These are phyloP conservation scores for Semotilus atromaculatus DNA, from an alignment of 2,797 vertebrate genomes.

Conservation along the genomic window DNA sequence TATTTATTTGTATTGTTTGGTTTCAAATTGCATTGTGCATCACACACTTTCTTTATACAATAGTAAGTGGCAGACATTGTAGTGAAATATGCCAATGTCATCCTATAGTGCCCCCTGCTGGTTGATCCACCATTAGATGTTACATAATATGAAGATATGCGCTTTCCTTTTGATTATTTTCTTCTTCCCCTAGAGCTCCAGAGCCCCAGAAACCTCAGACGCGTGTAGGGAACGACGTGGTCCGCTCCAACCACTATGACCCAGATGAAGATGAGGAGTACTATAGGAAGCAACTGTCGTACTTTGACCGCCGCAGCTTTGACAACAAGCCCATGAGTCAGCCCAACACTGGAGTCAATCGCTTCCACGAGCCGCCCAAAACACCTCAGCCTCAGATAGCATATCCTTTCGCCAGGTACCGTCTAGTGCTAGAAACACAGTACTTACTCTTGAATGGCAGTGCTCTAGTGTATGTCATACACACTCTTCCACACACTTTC, in stretches of 20 bases:
- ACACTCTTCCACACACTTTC: background rate
- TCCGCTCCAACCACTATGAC: slow-evolving; percentile 92
- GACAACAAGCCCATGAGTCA: slow-evolving; percentile 88
- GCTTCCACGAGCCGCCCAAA: slow-evolving; percentile 86
- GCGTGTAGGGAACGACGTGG: slow-evolving; percentile 87
- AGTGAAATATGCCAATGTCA: background rate
- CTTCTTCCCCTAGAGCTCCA: slow-evolving; percentile 74
- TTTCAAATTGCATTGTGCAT: background rate
- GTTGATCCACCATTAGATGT: background rate
- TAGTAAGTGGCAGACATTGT: background rate
- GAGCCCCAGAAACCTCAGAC: slow-evolving; percentile 94
- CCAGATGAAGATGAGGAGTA: slow-evolving; percentile 96
- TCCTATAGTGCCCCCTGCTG: slow-evolving; percentile 20
- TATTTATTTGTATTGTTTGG: background rate
- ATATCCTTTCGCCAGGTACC: slow-evolving; percentile 86
- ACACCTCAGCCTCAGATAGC: slow-evolving; percentile 82
- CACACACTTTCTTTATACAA: background rate
- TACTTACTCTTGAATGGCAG: background rate
- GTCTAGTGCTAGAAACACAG: background rate
- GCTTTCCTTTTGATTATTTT: background rate
- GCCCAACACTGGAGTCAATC: slow-evolving; percentile 77
- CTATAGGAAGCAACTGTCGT: slow-evolving; percentile 96
- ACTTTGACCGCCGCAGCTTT: slow-evolving; percentile 94
- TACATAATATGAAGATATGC: background rate
- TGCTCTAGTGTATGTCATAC: slow-evolving; percentile 8